A percentile compares a stretch with the other conserved stretches of the same genome.
Evolutionary conservation across 2,113 vertebrate genomes (phyloP).

Genomic region (Alouatta palliata): DNA sequence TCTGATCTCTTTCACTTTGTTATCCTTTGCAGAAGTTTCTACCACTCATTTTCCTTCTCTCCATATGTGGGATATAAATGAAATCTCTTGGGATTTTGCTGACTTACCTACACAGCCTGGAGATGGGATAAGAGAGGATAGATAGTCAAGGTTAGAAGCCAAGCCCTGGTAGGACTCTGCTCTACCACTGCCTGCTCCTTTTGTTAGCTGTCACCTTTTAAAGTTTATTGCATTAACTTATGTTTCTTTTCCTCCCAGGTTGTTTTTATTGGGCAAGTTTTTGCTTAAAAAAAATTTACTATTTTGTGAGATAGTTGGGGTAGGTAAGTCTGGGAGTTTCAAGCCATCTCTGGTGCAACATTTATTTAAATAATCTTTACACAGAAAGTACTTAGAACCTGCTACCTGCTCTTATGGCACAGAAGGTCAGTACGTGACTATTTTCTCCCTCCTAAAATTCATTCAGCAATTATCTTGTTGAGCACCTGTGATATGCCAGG

Average conservation of each 20-base stretch:
- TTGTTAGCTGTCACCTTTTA: not conserved
- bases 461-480: slow-evolving; percentile 33
- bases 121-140: not conserved
- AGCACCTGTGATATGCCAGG: not conserved
- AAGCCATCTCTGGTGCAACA: not conserved
- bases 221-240: not conserved
- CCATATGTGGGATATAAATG: not conserved
- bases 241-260: not conserved
- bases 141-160: not conserved
- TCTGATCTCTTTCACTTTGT: not conserved
- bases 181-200: not conserved
- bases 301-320: not conserved
- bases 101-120: not conserved
- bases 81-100: not conserved
- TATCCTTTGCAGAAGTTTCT: slow-evolving; percentile 19
- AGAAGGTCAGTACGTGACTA: not conserved
- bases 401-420: not conserved
- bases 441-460: slow-evolving; percentile 10
- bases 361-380: slow-evolving; percentile 39
- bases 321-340: not conserved
- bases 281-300: slow-evolving; percentile 26
- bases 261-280: slow-evolving; percentile 3
- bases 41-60: not conserved
- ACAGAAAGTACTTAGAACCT: not conserved
- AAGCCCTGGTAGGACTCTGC: not conserved